Percentiles rank a stretch among this genome's conserved stretches.
These are phyloP conservation scores for Germaria angustata DNA, from an alignment of 2,888 invertebrate species.

Conservation along the genomic window DNA sequence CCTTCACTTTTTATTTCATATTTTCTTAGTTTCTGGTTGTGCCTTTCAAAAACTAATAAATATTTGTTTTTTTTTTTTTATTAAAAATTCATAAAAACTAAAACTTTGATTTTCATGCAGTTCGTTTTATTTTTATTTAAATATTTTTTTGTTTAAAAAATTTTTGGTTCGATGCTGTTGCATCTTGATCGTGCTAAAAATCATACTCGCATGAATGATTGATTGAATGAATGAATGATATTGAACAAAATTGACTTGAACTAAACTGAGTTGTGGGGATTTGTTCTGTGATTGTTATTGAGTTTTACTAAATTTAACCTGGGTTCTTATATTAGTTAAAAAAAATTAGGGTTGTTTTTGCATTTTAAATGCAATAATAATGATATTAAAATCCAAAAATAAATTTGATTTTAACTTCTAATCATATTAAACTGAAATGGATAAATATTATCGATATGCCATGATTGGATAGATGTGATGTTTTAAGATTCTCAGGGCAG, in stretches of 20 bases:
- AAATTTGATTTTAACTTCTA: conserved; percentile 30
- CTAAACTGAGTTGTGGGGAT: background rate
- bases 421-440: background rate
- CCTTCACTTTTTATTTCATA: conserved; percentile 49
- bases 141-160: conserved; percentile 1
- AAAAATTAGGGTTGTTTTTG: background rate
- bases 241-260: conserved; percentile 4
- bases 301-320: conserved; percentile 36
- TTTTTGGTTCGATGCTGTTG: conserved; percentile 39
- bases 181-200: conserved; percentile 56
- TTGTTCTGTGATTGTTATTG: conserved; percentile 40
- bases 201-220: conserved; percentile 47
- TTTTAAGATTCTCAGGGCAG: too few species aligned
- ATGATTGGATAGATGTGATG: too few species aligned
- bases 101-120: conserved; percentile 41
- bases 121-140: conserved; percentile 5
- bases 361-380: background rate
- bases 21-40: conserved; percentile 25
- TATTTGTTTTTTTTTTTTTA: too few species aligned
- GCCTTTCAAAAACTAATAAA: conserved; percentile 57
- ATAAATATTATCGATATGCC: background rate
- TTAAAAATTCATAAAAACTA: conserved; percentile 43
- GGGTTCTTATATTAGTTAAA: conserved; percentile 14
- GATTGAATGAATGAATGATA: conserved; percentile 23
- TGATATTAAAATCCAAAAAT: conserved; percentile 7